These are phyloP conservation scores for Nasonovia ribisnigri DNA, from an alignment of 2,888 invertebrate species.

Conservation along the genomic window DNA sequence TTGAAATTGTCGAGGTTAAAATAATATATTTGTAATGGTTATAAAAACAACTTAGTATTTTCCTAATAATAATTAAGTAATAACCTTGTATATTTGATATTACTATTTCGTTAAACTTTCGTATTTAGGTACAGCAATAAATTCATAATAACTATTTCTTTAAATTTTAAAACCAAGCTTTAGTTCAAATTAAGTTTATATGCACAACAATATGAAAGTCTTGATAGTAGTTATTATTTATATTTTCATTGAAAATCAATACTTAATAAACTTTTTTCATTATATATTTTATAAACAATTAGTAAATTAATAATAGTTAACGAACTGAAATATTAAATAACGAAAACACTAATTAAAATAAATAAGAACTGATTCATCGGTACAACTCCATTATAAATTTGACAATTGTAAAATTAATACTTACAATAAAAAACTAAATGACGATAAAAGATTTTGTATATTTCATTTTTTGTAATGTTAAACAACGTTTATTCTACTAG, in stretches of 20 bases:
- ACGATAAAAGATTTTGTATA: not conserved
- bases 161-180: not conserved
- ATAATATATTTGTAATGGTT: not conserved
- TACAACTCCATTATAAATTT: not conserved
- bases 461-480: no score
- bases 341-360: not conserved
- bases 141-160: not conserved
- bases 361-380: not conserved
- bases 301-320: not conserved
- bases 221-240: not conserved
- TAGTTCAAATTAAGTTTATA: not conserved
- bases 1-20: not conserved
- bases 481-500: no score
- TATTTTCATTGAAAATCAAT: not conserved
- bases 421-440: not conserved
- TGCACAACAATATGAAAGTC: not conserved
- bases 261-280: not conserved
- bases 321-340: not conserved
- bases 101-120: not conserved
- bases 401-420: not conserved
- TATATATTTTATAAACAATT: no score
- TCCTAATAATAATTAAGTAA: not conserved
- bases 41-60: not conserved
- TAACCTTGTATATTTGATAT: not conserved
- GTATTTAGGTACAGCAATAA: not conserved